Percentiles rank a stretch among this genome's conserved stretches.
Conservation (phyloP, 2,113 vertebrate species). For the human region DNA sequence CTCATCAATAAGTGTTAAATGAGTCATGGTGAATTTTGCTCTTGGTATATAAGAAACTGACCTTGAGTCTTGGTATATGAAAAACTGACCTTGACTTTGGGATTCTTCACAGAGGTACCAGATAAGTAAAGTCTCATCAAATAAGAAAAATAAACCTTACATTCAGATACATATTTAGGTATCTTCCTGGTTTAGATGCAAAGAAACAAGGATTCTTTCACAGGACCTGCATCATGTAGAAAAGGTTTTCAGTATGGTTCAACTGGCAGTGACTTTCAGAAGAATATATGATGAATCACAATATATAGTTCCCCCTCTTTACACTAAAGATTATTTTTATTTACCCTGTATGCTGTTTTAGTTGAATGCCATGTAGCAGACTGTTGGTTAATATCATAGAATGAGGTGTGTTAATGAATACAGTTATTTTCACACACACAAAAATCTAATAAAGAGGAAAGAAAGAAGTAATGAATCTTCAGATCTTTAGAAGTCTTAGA, state of each 20-base stretch:
- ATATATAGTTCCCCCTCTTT: background rate
- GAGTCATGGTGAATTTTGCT: background rate
- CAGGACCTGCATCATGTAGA: background rate
- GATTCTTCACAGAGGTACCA: background rate
- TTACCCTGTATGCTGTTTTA: background rate
- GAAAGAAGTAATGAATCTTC: background rate
- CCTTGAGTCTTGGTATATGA: background rate
- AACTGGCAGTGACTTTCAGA: background rate
- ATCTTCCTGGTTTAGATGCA: background rate
- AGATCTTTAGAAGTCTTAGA: background rate
- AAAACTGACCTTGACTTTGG: background rate
- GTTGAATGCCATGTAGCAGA: background rate
- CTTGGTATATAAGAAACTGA: background rate
- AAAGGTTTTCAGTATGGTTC: background rate
- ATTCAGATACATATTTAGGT: background rate
- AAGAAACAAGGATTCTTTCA: background rate
- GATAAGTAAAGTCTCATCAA: background rate
- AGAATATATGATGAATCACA: background rate
- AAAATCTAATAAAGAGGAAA: background rate
- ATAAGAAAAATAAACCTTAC: background rate
- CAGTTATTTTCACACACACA: background rate
- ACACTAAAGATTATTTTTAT: background rate
- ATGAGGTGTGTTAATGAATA: background rate
- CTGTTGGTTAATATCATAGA: background rate
- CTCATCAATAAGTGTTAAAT: background rate